Evolutionary conservation across 2,797 vertebrate genomes (phyloP).

Genomic region (Neoniphon sammara): DNA sequence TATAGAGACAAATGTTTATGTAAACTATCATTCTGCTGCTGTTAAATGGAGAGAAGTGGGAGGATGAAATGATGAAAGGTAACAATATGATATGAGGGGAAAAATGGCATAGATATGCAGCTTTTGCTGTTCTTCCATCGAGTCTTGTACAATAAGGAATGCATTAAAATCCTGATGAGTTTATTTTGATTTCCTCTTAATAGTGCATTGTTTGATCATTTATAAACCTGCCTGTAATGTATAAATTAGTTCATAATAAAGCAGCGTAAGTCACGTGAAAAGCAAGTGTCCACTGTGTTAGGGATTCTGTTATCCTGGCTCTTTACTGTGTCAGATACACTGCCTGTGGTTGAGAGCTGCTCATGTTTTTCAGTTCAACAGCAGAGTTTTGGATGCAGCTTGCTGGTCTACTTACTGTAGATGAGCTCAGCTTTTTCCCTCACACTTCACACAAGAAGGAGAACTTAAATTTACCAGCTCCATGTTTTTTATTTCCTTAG

Average conservation of each 20-base stretch:
- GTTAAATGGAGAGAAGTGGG: not conserved
- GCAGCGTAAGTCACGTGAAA: not conserved
- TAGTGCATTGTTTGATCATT: not conserved
- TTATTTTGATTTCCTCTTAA: conserved; percentile 15
- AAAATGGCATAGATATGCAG: not conserved
- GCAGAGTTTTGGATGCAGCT: too few relatives aligned
- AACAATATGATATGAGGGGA: not conserved
- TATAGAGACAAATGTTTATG: too few relatives aligned
- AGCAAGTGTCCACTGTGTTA: not conserved
- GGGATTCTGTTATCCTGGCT: not conserved
- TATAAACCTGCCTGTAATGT: conserved; percentile 1
- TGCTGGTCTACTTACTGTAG: not conserved
- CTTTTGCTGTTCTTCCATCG: not conserved
- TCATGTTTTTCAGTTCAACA: not conserved
- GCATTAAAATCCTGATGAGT: not conserved
- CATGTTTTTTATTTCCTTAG: conserved; percentile 25
- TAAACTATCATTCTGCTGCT: not conserved
- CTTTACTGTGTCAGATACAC: not conserved
- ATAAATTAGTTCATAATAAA: conserved; percentile 5
- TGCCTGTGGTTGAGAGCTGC: not conserved
- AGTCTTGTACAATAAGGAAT: not conserved
- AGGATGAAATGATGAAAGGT: too few relatives aligned
- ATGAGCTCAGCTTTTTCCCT: not conserved
- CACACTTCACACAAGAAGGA: not conserved
- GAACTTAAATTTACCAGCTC: not conserved